These are phyloP conservation scores for Thunnus maccoyii DNA, from an alignment of 2,113 vertebrate species.

Conservation along the genomic window DNA sequence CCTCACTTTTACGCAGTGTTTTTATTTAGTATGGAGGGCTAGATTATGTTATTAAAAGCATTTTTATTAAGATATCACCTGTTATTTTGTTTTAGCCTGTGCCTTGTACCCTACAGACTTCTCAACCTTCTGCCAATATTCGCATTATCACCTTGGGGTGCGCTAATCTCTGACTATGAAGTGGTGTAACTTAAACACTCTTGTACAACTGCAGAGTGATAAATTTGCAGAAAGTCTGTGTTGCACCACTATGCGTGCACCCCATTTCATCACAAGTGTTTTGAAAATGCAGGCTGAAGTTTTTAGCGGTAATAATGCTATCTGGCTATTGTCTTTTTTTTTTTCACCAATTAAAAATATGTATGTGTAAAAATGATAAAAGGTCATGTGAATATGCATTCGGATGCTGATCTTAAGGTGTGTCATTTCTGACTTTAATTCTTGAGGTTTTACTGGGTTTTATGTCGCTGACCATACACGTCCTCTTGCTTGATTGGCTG, in stretches of 20 bases:
- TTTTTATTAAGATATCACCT: no score
- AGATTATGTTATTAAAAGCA: no score
- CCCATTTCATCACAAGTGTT: no score
- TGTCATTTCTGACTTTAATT: neutral
- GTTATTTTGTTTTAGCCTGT: no score
- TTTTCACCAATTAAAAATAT: no score
- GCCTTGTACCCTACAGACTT: neutral
- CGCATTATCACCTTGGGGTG: neutral
- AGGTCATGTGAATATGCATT: neutral
- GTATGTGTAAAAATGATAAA: no score
- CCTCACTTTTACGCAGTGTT: no score
- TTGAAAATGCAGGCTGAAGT: no score
- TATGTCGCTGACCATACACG: neutral
- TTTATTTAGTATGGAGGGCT: no score
- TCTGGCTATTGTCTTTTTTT: no score
- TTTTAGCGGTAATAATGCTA: no score
- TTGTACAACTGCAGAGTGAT: neutral
- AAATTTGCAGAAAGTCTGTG: neutral
- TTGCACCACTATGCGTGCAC: neutral
- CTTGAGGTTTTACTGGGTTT: neutral
- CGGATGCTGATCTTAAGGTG: no score
- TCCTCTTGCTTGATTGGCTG: neutral
- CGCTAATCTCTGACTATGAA: constrained; percentile 8
- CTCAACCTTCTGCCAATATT: constrained; percentile 15
- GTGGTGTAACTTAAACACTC: neutral